A percentile compares a stretch with the other conserved stretches of the same genome.
Evolutionary conservation across 2,113 vertebrate genomes (phyloP).

Genomic region (Pao palembangensis): DNA sequence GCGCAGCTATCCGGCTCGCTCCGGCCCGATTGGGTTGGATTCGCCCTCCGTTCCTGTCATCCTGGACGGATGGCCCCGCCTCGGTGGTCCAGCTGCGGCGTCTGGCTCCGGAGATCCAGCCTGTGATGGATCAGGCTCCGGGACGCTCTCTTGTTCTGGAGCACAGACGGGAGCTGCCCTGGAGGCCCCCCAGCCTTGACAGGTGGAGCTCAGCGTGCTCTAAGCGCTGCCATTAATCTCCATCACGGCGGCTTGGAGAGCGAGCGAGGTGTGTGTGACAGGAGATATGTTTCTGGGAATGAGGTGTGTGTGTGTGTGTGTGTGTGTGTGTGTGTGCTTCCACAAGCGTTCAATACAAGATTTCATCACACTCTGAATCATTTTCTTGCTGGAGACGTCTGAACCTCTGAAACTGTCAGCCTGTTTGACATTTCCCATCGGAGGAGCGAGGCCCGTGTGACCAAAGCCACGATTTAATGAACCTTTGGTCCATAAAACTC

Average conservation of each 20-base stretch:
- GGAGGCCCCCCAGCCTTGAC: conserved; percentile 49
- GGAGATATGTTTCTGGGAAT: conserved; percentile 64
- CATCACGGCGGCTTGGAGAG: conserved; percentile 52
- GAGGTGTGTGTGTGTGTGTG: conserved; percentile 23
- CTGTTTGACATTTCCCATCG: conserved; percentile 9
- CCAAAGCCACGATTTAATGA: neutral
- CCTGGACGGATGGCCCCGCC: conserved; percentile 45
- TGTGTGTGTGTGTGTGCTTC: conserved; percentile 23
- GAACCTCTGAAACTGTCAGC: conserved; percentile 30
- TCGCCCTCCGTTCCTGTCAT: conserved; percentile 43
- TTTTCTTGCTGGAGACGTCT: conserved; percentile 23
- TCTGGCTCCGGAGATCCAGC: conserved; percentile 35
- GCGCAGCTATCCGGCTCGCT: conserved; percentile 36
- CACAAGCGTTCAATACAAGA: conserved; percentile 14
- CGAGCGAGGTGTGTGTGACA: conserved; percentile 47
- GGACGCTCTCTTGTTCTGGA: conserved; percentile 37
- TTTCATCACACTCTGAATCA: conserved; percentile 37
- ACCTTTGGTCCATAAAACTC: neutral
- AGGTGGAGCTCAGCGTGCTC: conserved; percentile 69
- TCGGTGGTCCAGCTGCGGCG: conserved; percentile 54
- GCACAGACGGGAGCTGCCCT: conserved; percentile 44
- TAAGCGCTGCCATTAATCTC: conserved; percentile 70
- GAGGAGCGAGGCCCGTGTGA: neutral
- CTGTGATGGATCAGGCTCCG: conserved; percentile 57
- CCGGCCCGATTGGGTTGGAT: conserved; percentile 20